A percentile compares a stretch with the other conserved stretches of the same genome.
These are phyloP conservation scores for Gastrophryne carolinensis DNA, from an alignment of 2,797 vertebrate species.

Conservation along the genomic window DNA sequence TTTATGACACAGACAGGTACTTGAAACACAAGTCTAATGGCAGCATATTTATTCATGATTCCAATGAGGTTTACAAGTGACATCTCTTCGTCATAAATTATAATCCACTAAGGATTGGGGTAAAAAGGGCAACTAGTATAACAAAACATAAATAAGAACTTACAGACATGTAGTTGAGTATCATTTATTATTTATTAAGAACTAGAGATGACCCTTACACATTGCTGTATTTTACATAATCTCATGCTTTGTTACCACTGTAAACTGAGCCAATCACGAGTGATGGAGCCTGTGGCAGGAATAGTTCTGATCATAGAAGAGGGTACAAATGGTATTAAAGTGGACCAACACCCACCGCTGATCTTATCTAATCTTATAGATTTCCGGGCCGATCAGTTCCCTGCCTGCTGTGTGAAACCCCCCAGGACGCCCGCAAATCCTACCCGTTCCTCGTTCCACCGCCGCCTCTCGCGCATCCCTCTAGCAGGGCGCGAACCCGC, in stretches of 20 bases:
- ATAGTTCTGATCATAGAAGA: background rate
- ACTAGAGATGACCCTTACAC: constrained; percentile 7
- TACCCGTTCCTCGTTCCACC: too few relatives aligned
- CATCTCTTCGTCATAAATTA: constrained; percentile 29
- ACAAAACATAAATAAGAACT: constrained; percentile 28
- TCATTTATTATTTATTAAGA: constrained; percentile 41
- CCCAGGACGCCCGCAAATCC: too few relatives aligned
- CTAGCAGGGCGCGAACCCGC: too few relatives aligned
- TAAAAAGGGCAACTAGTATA: constrained; percentile 26
- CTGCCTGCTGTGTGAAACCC: too few relatives aligned
- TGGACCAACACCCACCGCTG: too few relatives aligned
- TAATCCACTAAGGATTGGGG: constrained; percentile 14
- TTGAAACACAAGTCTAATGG: constrained; percentile 15
- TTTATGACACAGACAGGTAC: background rate
- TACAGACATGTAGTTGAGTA: background rate
- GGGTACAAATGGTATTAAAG: too few relatives aligned
- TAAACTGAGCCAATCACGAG: background rate
- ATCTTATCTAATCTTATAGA: too few relatives aligned
- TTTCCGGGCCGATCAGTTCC: too few relatives aligned
- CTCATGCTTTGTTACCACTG: constrained; percentile 1
- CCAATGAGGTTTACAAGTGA: constrained; percentile 36
- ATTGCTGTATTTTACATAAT: background rate
- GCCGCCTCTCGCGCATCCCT: too few relatives aligned
- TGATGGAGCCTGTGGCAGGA: background rate
- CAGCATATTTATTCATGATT: constrained; percentile 35